Percentiles rank a stretch among this genome's conserved stretches.
Conservation (phyloP, 53 echinoderm and acorn worm genomes). For the Patiria pectinifera region DNA sequence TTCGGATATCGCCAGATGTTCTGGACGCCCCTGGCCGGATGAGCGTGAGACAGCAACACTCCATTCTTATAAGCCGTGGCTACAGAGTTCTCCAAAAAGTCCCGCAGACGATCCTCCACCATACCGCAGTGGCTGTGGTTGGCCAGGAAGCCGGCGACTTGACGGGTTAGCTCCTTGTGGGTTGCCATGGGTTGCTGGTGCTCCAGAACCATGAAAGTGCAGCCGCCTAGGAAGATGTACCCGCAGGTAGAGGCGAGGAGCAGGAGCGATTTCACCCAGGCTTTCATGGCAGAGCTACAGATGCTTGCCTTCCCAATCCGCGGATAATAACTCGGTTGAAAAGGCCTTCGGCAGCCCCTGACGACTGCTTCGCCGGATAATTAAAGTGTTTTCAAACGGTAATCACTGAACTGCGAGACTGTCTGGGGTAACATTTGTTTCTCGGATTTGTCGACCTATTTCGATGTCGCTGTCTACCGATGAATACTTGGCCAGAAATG, state of each 20-base stretch:
- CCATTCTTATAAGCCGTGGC: not conserved
- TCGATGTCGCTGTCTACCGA: too few relatives aligned
- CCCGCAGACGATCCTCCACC: not conserved
- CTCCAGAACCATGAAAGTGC: constrained; percentile 11
- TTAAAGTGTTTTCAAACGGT: too few relatives aligned
- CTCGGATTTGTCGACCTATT: too few relatives aligned
- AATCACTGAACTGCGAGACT: too few relatives aligned
- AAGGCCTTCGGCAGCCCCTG: too few relatives aligned
- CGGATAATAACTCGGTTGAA: not conserved
- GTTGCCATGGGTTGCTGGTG: not conserved
- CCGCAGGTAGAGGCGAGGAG: not conserved
- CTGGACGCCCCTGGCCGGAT: not conserved
- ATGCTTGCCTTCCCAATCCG: not conserved
- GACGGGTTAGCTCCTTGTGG: not conserved
- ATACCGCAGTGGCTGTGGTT: constrained; percentile 10
- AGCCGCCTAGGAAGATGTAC: constrained; percentile 12
- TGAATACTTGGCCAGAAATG: too few relatives aligned
- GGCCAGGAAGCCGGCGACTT: not conserved
- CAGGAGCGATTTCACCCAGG: not conserved
- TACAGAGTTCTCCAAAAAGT: not conserved
- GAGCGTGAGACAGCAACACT: not conserved
- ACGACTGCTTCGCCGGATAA: too few relatives aligned
- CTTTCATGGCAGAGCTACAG: not conserved
- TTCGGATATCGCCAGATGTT: not conserved
- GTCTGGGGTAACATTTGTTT: too few relatives aligned